Base-by-base conservation (phyloP, 2,888 invertebrate species). In the Hirtodrosophila cameraria region DNA sequence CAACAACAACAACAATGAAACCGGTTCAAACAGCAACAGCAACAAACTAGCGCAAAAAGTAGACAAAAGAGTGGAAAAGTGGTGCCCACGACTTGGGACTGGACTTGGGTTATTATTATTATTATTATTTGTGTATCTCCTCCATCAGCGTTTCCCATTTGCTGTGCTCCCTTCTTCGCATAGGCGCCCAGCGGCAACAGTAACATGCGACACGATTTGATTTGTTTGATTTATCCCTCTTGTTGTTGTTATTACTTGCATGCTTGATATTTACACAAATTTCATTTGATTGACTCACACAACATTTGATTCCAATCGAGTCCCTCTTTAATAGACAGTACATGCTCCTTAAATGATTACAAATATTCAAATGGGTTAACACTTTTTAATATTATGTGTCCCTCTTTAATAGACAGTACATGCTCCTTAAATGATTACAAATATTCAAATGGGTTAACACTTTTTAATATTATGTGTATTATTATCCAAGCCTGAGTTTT, bases 11-110 rank as follows among this genome's bases (percentile, higher is more conserved):
- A 60, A 20, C 59, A 36, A 20, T 7, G 13, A 53, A 46, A 45
- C 45, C 53, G 49, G 48, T 41, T 58, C 35, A 52, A 49, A 43
- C 59, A 57, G 23, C 49, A 66, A 31, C 45, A 45, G 18, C 61
- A 61, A 49, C 48, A 57, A 75, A 75, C 73, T 85, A 83, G 82
- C 78, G 65, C 72, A 77, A 75, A 84, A 83, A 86, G 86, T 86
- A 81, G 86, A 66, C 75, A 69, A 84, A 74, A 75, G 75, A 71
- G 52, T 55, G 65, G 73, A 52, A 42, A 60, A 60, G 18, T 50
- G 58, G 58, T 55, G 50, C 59, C 38, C 59, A 57, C 30, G 61
- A 53, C 67, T 71, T 67, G 69, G 60, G 60, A 60, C 46, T 53
- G 23, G 23, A 59, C 33, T 33, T 39, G 38, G 49, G 25, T n/a